Conservation (phyloP, 2,888 invertebrate genomes). For the Drosophila macrospina region DNA sequence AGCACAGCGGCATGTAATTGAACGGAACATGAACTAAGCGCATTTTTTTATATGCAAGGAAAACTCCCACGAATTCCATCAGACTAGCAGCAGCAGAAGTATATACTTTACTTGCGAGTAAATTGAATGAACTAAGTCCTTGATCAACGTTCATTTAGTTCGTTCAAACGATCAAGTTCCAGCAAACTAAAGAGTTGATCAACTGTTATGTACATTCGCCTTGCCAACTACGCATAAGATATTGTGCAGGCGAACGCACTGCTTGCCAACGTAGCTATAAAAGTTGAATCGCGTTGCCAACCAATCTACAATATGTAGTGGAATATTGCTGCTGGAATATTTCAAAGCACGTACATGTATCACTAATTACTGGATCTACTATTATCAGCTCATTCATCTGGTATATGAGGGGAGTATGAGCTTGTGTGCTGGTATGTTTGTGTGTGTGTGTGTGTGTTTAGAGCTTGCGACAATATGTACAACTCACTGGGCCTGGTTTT, state of each 20-base stretch:
- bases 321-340: not conserved
- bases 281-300: no score
- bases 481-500: conserved; percentile 53
- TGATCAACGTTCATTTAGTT: not conserved
- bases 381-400: not conserved
- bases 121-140: not conserved
- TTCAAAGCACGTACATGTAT: not conserved
- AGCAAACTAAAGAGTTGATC: not conserved
- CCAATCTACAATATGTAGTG: no score
- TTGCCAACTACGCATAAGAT: not conserved
- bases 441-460: not conserved
- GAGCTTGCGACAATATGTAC: conserved; percentile 54
- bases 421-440: not conserved
- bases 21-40: not conserved
- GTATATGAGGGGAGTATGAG: not conserved
- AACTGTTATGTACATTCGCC: not conserved
- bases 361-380: not conserved
- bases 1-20: conserved; percentile 1
- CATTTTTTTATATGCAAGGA: not conserved
- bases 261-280: not conserved
- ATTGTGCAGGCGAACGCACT: not conserved
- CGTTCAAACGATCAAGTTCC: not conserved
- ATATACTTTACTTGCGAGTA: no score
- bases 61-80: not conserved
- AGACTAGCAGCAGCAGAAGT: no score